Conservation (phyloP, 2,797 vertebrate genomes). For the Sebastes vulpes region DNA sequence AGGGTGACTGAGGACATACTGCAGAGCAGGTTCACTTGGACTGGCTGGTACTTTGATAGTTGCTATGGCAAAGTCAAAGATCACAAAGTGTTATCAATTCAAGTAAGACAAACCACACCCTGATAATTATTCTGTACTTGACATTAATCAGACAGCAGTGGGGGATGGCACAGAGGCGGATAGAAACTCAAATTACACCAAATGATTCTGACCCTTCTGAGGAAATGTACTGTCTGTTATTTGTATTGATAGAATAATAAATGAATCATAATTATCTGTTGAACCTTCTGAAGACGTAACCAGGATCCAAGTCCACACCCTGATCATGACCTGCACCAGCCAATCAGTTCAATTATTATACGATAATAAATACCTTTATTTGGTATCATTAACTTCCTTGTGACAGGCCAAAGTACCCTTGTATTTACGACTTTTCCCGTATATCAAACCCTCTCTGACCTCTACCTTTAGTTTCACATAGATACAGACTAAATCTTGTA, state of each 20-base stretch:
- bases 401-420: not conserved
- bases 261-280: not conserved
- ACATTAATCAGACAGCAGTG: constrained; percentile 6
- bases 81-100: constrained; percentile 32
- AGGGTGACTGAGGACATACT: not conserved
- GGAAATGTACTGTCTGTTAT: not conserved
- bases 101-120: constrained; percentile 5
- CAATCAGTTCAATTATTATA: not conserved
- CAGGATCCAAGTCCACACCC: not conserved
- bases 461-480: not conserved
- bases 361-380: not conserved
- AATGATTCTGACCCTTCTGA: not conserved
- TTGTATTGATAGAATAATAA: not conserved
- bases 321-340: not conserved
- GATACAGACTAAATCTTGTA: not conserved
- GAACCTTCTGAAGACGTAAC: not conserved
- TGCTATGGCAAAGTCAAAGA: constrained; percentile 30
- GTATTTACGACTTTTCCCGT: not conserved
- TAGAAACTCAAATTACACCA: not conserved
- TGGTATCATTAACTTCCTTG: not conserved
- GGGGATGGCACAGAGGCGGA: not conserved
- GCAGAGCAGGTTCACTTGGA: not conserved
- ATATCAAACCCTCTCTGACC: not conserved
- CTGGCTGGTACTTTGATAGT: not conserved
- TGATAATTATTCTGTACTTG: not conserved